Evolutionary conservation across 2,797 vertebrate species (phyloP).

Genomic region (Sandelia bainsii): DNA sequence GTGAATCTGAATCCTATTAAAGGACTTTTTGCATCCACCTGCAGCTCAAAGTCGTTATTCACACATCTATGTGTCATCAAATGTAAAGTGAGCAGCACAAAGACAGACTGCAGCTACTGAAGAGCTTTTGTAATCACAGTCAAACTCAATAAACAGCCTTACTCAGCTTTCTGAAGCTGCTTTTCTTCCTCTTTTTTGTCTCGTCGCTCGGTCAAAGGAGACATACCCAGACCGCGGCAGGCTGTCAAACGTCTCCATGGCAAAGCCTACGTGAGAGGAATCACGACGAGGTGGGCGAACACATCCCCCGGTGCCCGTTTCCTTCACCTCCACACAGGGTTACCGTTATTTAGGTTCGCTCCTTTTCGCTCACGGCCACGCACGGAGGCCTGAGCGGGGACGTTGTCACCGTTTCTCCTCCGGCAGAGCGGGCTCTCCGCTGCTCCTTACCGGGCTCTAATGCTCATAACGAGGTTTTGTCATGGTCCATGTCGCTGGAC

Average conservation of each 20-base stretch:
- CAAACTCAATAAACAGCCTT: no score
- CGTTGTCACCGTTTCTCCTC: not conserved
- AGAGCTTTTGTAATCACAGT: no score
- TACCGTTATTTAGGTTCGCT: not conserved
- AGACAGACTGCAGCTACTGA: not conserved
- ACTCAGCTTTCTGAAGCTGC: no score
- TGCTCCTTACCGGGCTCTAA: not conserved
- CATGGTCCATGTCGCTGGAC: not conserved
- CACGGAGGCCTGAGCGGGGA: not conserved
- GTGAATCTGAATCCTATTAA: no score
- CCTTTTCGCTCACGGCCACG: not conserved
- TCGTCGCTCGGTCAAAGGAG: conserved; percentile 51
- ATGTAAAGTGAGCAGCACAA: not conserved
- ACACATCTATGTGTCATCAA: not conserved
- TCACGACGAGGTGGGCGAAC: conserved; percentile 59
- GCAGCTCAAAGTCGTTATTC: no score
- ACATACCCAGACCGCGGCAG: conserved; percentile 61
- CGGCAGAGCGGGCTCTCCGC: no score
- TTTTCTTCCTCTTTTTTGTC: not conserved
- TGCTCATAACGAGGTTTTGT: not conserved
- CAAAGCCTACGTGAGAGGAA: conserved; percentile 76
- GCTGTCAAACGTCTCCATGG: conserved; percentile 82
- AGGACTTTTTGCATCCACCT: no score
- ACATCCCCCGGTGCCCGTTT: conserved; percentile 30
- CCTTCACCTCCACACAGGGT: conserved; percentile 35